Evolutionary conservation across 2,797 vertebrate species (phyloP).

Genomic region (Enoplosus armatus): DNA sequence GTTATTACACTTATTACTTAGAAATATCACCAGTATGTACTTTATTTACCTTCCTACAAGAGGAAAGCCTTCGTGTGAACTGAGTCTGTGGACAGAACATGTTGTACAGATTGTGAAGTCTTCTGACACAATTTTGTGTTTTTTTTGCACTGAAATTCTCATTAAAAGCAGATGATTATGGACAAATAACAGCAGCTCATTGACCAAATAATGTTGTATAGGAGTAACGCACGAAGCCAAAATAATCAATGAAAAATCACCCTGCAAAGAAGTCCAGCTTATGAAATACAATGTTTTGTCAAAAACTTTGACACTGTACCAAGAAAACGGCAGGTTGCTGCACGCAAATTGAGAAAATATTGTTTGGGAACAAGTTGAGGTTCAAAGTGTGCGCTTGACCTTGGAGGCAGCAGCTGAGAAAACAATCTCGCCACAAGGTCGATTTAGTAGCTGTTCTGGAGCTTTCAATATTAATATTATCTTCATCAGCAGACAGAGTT

Average conservation of each 20-base stretch:
- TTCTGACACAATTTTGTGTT: too few species aligned
- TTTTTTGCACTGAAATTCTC: too few species aligned
- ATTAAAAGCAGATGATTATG: not conserved
- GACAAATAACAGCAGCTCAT: not conserved
- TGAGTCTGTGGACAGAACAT: too few species aligned
- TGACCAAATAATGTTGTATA: not conserved
- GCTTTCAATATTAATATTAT: not conserved
- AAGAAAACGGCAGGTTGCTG: too few species aligned
- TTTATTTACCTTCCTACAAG: not conserved
- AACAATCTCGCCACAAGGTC: not conserved
- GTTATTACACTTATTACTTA: not conserved
- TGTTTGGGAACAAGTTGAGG: not conserved
- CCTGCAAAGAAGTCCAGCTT: not conserved
- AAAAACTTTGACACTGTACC: too few species aligned
- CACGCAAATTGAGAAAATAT: not conserved
- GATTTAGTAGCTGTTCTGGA: not conserved
- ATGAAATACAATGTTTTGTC: not conserved
- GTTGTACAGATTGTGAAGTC: too few species aligned
- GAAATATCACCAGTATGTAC: not conserved
- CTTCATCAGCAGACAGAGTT: not conserved
- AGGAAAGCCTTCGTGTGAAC: too few species aligned
- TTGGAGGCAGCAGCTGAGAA: not conserved
- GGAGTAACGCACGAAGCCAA: not conserved
- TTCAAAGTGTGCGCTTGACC: conserved; percentile 6
- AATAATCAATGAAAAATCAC: not conserved